Evolutionary conservation across 2,113 vertebrate genomes (phyloP).

Genomic region (Podarcis cretensis): DNA sequence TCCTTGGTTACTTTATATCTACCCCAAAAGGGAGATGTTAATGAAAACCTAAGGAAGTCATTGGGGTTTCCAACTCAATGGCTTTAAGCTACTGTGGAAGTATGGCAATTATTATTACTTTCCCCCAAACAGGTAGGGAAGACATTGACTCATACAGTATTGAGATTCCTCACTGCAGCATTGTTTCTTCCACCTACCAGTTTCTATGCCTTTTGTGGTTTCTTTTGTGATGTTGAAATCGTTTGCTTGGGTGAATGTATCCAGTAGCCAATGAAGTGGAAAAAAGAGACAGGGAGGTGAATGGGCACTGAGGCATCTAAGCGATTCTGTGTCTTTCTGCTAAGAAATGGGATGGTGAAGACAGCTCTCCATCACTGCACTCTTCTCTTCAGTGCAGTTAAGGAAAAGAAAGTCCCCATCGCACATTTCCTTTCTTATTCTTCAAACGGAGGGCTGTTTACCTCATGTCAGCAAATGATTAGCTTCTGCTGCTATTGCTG

Average conservation of each 20-base stretch:
- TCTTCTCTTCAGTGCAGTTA: slow-evolving; percentile 27
- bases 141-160: too few species aligned
- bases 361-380: slow-evolving; percentile 15
- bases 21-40: too few species aligned
- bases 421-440: slow-evolving; percentile 55
- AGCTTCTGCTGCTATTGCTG: slow-evolving; percentile 54
- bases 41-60: too few species aligned
- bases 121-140: too few species aligned
- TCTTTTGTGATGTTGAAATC: slow-evolving; percentile 44
- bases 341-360: slow-evolving; percentile 59
- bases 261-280: slow-evolving; percentile 60
- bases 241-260: slow-evolving; percentile 29
- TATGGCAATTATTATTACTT: too few species aligned
- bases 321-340: slow-evolving; percentile 15
- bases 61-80: too few species aligned
- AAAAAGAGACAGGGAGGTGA: slow-evolving; percentile 59
- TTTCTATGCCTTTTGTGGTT: slow-evolving; percentile 48
- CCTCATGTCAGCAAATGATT: slow-evolving; percentile 63
- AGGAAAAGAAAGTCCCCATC: slow-evolving; percentile 59
- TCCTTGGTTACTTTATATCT: too few species aligned
- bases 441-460: slow-evolving; percentile 65
- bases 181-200: background rate
- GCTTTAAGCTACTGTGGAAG: too few species aligned
- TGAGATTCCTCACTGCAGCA: too few species aligned
- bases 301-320: slow-evolving; percentile 30